Evolutionary conservation across 2,113 vertebrate species (phyloP).

Genomic region (Mesembrinibis cayennensis): DNA sequence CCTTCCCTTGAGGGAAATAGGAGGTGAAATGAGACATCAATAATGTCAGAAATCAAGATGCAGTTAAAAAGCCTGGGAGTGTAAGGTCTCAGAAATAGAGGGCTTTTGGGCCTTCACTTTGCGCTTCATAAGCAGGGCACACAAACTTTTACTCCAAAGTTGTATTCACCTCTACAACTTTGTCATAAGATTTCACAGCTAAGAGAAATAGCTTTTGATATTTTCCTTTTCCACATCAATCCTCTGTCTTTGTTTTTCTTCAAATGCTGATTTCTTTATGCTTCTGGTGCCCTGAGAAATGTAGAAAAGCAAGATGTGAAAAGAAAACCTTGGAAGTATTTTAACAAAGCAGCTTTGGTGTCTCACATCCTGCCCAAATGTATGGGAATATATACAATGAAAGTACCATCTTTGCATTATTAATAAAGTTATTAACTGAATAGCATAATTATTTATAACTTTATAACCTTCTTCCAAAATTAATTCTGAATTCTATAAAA

Average conservation of each 20-base stretch:
- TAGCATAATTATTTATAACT: neutral
- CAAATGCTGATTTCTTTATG: constrained; percentile 17
- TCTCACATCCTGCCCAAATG: neutral
- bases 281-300: neutral
- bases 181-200: neutral
- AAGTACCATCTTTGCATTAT: neutral
- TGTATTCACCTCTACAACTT: neutral
- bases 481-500: neutral
- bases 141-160: neutral
- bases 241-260: constrained; percentile 27
- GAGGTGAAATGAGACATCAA: neutral
- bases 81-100: neutral
- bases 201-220: neutral
- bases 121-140: neutral
- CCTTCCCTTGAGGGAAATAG: neutral
- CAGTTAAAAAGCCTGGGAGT: neutral
- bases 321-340: neutral
- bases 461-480: neutral
- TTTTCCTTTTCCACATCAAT: neutral
- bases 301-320: neutral
- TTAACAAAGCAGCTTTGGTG: constrained; percentile 18
- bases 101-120: neutral
- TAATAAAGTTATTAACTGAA: neutral
- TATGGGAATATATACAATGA: neutral
- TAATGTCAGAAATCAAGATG: neutral